These are phyloP conservation scores for Meandrusa payeni DNA, from an alignment of 2,888 invertebrate species.

Conservation along the genomic window DNA sequence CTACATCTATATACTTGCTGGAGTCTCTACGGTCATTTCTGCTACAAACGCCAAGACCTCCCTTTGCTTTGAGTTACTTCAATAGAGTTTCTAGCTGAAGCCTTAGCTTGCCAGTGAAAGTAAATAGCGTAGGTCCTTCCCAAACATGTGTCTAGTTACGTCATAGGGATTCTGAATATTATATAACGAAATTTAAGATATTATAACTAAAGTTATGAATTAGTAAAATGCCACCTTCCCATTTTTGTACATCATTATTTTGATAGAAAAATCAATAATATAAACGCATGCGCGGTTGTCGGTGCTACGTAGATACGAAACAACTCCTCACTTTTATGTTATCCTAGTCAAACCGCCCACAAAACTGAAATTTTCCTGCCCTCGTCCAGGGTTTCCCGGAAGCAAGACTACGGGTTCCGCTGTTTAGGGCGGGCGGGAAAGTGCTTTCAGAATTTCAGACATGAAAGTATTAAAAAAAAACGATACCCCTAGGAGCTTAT, in stretches of 20 bases:
- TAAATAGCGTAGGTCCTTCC: too few species aligned
- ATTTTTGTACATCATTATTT: background rate
- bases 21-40: too few species aligned
- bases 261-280: constrained; percentile 19
- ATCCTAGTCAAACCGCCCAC: constrained; percentile 73
- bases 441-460: constrained; percentile 24
- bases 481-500: background rate
- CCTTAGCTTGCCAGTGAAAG: too few species aligned
- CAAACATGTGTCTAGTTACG: too few species aligned
- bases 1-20: too few species aligned
- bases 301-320: constrained; percentile 11
- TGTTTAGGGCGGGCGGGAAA: constrained; percentile 55
- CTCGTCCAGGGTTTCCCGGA: constrained; percentile 65
- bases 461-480: background rate
- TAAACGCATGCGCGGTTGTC: constrained; percentile 21
- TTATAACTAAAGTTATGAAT: too few species aligned
- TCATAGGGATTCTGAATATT: too few species aligned
- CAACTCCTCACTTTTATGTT: constrained; percentile 39
- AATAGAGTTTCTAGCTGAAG: too few species aligned
- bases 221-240: constrained; percentile 1
- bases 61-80: too few species aligned
- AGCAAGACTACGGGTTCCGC: constrained; percentile 54
- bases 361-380: constrained; percentile 75
- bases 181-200: too few species aligned
- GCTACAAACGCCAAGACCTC: too few species aligned